These are phyloP conservation scores for Hydra vulgaris DNA, from an alignment of 30 jellyfish, hydroid and myxozoan species.

Conservation along the genomic window DNA sequence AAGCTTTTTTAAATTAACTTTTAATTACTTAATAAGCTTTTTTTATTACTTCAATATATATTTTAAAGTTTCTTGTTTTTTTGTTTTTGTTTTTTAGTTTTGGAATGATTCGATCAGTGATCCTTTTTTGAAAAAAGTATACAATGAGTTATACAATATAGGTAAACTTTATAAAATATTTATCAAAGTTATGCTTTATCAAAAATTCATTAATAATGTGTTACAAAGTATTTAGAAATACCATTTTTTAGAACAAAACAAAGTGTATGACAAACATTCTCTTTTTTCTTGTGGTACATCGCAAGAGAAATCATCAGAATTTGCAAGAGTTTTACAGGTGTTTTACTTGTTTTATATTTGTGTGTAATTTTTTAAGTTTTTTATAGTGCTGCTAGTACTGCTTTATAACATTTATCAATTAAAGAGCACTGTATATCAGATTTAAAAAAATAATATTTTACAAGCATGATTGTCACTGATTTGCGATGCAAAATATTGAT, in stretches of 20 bases:
- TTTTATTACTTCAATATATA: too few species aligned
- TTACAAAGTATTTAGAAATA: background rate
- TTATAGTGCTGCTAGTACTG: too few species aligned
- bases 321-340: background rate
- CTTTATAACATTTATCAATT: too few species aligned
- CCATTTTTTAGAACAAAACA: background rate
- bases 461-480: too few species aligned
- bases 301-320: constrained; percentile 4
- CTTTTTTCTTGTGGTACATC: background rate
- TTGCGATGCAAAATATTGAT: too few species aligned
- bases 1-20: too few species aligned
- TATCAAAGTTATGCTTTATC: too few species aligned
- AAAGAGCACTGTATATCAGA: too few species aligned
- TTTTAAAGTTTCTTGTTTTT: too few species aligned
- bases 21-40: too few species aligned
- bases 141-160: background rate
- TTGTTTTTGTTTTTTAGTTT: constrained; percentile 5
- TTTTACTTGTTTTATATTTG: background rate
- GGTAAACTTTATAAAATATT: background rate
- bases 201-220: too few species aligned
- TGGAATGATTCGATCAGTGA: background rate
- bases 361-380: background rate
- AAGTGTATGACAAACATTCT: background rate
- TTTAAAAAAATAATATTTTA: too few species aligned
- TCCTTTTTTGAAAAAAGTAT: background rate